Evolutionary conservation across 2,888 invertebrate genomes (phyloP), one percentile per base, ranked within the genome.

Genomic region (Alloplasta piceator): DNA sequence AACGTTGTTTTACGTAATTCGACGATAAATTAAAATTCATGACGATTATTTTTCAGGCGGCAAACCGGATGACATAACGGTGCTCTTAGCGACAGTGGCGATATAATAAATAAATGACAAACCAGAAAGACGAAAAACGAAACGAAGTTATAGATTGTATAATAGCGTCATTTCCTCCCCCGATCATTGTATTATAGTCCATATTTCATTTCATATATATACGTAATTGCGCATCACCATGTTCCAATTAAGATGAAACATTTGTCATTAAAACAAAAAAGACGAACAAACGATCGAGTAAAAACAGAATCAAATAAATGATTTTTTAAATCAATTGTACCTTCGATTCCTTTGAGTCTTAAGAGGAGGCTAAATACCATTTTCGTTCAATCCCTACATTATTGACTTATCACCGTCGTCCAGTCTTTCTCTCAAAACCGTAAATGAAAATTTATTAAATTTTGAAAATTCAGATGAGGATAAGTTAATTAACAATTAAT

Each of bases 31-130:
- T 48, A 12, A 48, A 12, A 50, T 16, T 63, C 58, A 55, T 60
- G 36, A 4, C 52, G 16, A 4, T 60, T 83, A 60, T 46, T 81
- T 95, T 94, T 68, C 94, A 96, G 98, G 99, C 92, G 99, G 99
- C 78, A 99, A 99, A 93, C 99, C 99, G 82, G 99, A 99, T 93
- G 99, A 99, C 94, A 98, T 99, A 93, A 99, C 99, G 91, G 98
- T 99, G 92, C 95, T 99, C 90, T 95, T 99, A 88, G 98, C 98
- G 87, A 97, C 98, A 87, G 98, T 99, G 93, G 96, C 97, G 79
- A 92, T 93, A 86, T 93, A 90, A 92, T 86, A 77, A 81, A 81
- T 64, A 43, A 72, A 76, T 72, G 38, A 75, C 52, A 43, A 63
- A 78, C 38, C 67, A 48, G 70, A 63, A 78, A 75, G 64, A 72